These are phyloP conservation scores for Melanotus villosus DNA, from an alignment of 2,888 invertebrate genomes.

Conservation along the genomic window DNA sequence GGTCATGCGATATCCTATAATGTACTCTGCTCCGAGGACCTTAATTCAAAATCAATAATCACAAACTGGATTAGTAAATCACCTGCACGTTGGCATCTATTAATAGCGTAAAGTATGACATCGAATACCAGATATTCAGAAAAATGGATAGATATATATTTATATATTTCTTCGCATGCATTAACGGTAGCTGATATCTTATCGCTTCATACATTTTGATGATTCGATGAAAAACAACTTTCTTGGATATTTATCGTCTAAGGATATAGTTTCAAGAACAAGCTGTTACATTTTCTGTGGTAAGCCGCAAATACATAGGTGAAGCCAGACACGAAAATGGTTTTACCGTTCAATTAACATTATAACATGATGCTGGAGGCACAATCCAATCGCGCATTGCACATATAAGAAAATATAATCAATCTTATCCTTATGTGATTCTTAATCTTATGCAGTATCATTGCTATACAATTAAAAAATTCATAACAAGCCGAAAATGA, in stretches of 20 bases:
- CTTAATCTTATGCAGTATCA: constrained; percentile 7
- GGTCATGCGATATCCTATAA: constrained; percentile 39
- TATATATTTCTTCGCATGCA: constrained; percentile 14
- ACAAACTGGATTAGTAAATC: constrained; percentile 33
- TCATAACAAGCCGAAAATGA: background rate
- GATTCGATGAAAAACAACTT: constrained; percentile 1
- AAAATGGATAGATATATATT: constrained; percentile 2
- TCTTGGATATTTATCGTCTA: background rate
- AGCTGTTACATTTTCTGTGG: constrained; percentile 40
- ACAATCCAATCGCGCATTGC: constrained; percentile 35
- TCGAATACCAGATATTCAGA: constrained; percentile 11
- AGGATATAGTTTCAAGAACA: constrained; percentile 20
- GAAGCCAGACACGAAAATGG: constrained; percentile 34
- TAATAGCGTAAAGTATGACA: constrained; percentile 15
- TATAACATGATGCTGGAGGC: constrained; percentile 34
- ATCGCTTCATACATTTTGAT: constrained; percentile 7
- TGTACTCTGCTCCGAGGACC: constrained; percentile 35
- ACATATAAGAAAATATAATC: constrained; percentile 44
- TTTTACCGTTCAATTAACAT: constrained; percentile 17
- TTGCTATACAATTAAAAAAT: constrained; percentile 2
- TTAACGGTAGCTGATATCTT: constrained; percentile 24
- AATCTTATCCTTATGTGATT: background rate
- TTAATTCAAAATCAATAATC: constrained; percentile 33
- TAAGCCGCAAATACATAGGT: constrained; percentile 37
- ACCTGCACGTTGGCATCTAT: constrained; percentile 20